Percentiles rank a stretch among this genome's conserved stretches.
Evolutionary conservation across 2,888 invertebrate species (phyloP).

Genomic region (Apodemia hepburni): DNA sequence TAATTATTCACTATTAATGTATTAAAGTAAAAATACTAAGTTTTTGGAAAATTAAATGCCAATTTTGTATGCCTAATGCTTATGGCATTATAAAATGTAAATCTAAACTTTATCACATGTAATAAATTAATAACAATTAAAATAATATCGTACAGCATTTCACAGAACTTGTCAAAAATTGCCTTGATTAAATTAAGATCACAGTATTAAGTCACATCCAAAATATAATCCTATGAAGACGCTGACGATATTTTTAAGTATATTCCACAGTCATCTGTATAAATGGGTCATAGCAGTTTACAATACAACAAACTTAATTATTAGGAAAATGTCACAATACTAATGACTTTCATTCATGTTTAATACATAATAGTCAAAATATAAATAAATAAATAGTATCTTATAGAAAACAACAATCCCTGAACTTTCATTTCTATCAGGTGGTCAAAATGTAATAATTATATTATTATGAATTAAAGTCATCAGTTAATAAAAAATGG

Average conservation of each 20-base stretch:
- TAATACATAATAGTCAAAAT: constrained; percentile 30
- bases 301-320: constrained; percentile 38
- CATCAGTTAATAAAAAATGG: constrained; percentile 42
- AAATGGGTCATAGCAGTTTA: constrained; percentile 57
- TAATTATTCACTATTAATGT: constrained; percentile 42
- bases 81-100: constrained; percentile 59
- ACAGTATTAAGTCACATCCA: constrained; percentile 77
- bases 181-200: constrained; percentile 77
- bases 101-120: constrained; percentile 60
- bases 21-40: constrained; percentile 38
- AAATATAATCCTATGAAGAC: constrained; percentile 70
- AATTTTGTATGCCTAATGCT: constrained; percentile 61
- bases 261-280: constrained; percentile 77
- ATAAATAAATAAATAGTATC: constrained; percentile 34
- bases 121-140: constrained; percentile 63
- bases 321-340: constrained; percentile 55
- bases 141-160: constrained; percentile 55
- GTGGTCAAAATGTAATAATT: constrained; percentile 36
- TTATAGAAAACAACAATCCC: constrained; percentile 35
- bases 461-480: constrained; percentile 44
- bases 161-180: constrained; percentile 74
- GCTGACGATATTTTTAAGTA: constrained; percentile 65
- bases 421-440: constrained; percentile 30
- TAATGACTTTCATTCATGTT: constrained; percentile 47
- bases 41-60: constrained; percentile 62